Base-by-base conservation (phyloP, 2,888 invertebrate species). In the Drosophila paracracens region DNA sequence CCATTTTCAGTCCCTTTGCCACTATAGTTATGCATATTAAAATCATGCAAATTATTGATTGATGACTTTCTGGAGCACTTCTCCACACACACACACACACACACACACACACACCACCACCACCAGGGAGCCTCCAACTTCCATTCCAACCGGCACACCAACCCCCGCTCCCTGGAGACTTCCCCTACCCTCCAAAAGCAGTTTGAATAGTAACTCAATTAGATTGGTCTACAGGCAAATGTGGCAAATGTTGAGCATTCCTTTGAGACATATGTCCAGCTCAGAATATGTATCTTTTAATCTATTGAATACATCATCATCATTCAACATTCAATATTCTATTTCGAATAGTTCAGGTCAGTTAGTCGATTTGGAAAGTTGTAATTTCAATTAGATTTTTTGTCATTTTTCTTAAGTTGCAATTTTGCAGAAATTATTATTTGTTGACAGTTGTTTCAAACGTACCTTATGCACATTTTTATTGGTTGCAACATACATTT, bases 1-100 rank as follows among this genome's bases (percentile, higher is more conserved):
- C 13, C 35, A 29, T 18, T 35, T 58, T 13, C 36, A 29, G 46
- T 2, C 10, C 36, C 38, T 21, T 21, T 31, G 25, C 2, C 18
- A 16, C 51, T n/a, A 53, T 57, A 56, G 63, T 59, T 73, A 79
- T 81, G 83, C 83, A 83, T 75, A 86, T 83, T 72, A 76, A 79
- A 86, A 70, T 70, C 69, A 85, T 85, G 89, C 84, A 87, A 88
- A 85, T 86, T 78, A 73, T 76, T 58, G 74, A 69, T 74, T 54
- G 76, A 78, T 79, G 62, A 36, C 70, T 38, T 64, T 59, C 16
- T 46, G 46, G 25, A 46, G 46, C 16, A 25, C 16, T 46, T 25
- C 25, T 18, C 36, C 33, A 48, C 18, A 48, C n/a, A 38, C 29
- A n/a, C n/a, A n/a, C 33, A 52, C 16, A 7, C 48, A 27, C 8